These are phyloP conservation scores for Ornithoptera alexandrae DNA, from an alignment of 2,888 invertebrate genomes.

Conservation along the genomic window DNA sequence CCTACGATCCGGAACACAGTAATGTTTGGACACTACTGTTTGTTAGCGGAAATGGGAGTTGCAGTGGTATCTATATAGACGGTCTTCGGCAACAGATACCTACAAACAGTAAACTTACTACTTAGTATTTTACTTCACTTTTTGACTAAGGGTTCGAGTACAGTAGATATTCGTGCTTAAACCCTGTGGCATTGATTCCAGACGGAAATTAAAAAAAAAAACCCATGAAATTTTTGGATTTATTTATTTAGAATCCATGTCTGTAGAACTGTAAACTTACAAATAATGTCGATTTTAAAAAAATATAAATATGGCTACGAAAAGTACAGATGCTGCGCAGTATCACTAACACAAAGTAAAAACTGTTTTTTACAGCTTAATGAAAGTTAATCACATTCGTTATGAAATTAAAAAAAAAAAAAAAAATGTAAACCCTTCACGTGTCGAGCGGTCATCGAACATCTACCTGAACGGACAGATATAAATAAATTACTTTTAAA, in stretches of 20 bases:
- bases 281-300: slow-evolving; percentile 70
- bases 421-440: slow-evolving; percentile 28
- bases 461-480: slow-evolving; percentile 69
- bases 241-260: slow-evolving; percentile 78
- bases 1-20: too few relatives aligned
- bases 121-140: too few relatives aligned
- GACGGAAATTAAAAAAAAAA: slow-evolving; percentile 36
- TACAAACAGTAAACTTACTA: too few relatives aligned
- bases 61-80: too few relatives aligned
- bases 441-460: slow-evolving; percentile 50
- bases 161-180: too few relatives aligned
- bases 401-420: slow-evolving; percentile 38
- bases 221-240: slow-evolving; percentile 58
- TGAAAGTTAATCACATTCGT: slow-evolving; percentile 54
- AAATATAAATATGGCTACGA: slow-evolving; percentile 77
- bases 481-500: slow-evolving; percentile 68
- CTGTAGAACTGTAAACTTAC: slow-evolving; percentile 77
- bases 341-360: slow-evolving; percentile 60
- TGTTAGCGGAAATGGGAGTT: too few relatives aligned
- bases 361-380: slow-evolving; percentile 58
- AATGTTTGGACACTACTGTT: too few relatives aligned
- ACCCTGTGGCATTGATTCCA: too few relatives aligned
- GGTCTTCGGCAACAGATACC: too few relatives aligned
- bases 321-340: slow-evolving; percentile 62
- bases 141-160: too few relatives aligned